These are phyloP conservation scores for Yponomeuta evonymella DNA, from an alignment of 2,888 invertebrate species.

Conservation along the genomic window DNA sequence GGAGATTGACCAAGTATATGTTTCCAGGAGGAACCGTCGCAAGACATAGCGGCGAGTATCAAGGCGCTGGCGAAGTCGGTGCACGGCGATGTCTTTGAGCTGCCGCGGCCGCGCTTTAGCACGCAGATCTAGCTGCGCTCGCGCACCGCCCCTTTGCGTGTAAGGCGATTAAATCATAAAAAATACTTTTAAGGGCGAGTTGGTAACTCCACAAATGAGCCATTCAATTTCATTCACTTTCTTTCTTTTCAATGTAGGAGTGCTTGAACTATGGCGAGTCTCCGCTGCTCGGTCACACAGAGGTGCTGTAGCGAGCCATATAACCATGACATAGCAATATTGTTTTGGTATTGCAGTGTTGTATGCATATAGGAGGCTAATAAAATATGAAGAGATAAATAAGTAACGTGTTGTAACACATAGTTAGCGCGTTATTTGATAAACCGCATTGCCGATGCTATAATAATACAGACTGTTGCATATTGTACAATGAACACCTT, in stretches of 20 bases:
- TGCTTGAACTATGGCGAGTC: conserved; percentile 5
- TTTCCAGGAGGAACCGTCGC: conserved; percentile 77
- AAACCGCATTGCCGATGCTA: neutral
- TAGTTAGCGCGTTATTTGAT: neutral
- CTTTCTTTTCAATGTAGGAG: conserved; percentile 5
- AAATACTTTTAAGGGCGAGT: conserved; percentile 5
- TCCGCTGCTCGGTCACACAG: neutral
- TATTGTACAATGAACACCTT: neutral
- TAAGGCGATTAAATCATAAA: neutral
- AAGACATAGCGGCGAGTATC: conserved; percentile 93
- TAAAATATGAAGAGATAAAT: conserved; percentile 3
- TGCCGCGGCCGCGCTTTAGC: conserved; percentile 90
- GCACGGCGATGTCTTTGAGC: conserved; percentile 92
- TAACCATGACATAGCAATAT: conserved; percentile 8
- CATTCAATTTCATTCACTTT: conserved; percentile 4
- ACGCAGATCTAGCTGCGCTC: conserved; percentile 82
- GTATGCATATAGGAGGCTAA: conserved; percentile 1
- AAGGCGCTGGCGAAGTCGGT: conserved; percentile 94
- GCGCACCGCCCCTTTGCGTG: neutral
- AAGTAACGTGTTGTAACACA: neutral
- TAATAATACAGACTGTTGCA: neutral
- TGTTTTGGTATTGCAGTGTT: neutral
- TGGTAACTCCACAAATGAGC: conserved; percentile 3
- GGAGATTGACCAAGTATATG: neutral
- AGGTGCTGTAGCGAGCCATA: conserved; percentile 4